Base-by-base conservation (phyloP, 2,888 invertebrate species). In the Dendrolimus houi region DNA sequence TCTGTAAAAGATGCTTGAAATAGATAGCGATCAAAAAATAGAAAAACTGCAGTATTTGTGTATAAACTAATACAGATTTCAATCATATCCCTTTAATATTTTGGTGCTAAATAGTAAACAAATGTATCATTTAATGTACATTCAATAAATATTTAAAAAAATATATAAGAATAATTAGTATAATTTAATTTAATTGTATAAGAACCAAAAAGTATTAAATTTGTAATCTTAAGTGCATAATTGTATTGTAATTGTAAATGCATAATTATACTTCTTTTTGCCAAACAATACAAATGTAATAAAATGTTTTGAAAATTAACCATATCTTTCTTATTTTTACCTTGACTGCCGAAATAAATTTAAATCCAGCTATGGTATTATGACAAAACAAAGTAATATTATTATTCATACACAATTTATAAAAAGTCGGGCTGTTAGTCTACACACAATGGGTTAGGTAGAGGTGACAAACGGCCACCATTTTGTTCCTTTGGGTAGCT, bases 151-250 rank as follows among this genome's bases (percentile, higher is more conserved):
- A 54, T 29, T 13, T 54, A 54, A 55, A 54, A 29, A 17, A 59
- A 54, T 62, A 54, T 62, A 54, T 29, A 1, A 29, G 12, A 6
- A 29, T 64, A 59, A 61, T 56, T 57, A 29, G 29, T 29, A 29
- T 47, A 47, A 12, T 10, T 47, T 47, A 47, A 47, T 47, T 47
- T 47, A 47, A 47, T 47, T 47, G 47, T 47, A 63, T 85, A 86
- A 79, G 82, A 84, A 86, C 88, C 88, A 87, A 89, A 89, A 88
- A 88, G 87, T 88, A 87, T 89, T 88, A 86, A 78, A 72, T 73
- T 69, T 67, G 58, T 73, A 72, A 71, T 63, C 66, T 62, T 72
- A 70, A 72, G 64, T 59, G 58, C 66, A 67, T 69, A 71, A 73
- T 72, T 75, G 75, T 81, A 75, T 64, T 72, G 69, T 77, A 74